These are phyloP conservation scores for Garra rufa DNA, from an alignment of 2,113 vertebrate genomes.

Conservation along the genomic window DNA sequence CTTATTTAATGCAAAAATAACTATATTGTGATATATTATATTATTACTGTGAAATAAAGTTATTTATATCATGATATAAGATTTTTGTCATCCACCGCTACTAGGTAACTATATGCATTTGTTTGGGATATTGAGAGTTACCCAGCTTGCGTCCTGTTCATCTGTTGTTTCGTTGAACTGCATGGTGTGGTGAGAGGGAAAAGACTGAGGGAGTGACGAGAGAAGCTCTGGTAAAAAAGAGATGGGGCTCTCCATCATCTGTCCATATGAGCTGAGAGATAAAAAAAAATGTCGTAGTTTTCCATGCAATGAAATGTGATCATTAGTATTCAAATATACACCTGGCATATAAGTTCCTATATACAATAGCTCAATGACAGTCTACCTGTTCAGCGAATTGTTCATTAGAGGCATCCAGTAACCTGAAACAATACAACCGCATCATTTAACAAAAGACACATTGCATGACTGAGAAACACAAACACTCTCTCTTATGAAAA, in stretches of 20 bases:
- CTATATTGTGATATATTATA: too few relatives aligned
- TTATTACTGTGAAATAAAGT: too few relatives aligned
- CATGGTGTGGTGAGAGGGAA: background rate
- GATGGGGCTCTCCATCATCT: background rate
- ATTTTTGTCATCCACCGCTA: too few relatives aligned
- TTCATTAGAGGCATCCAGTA: slow-evolving; percentile 44
- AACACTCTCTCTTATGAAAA: background rate
- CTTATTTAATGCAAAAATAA: too few relatives aligned
- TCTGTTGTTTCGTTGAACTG: background rate
- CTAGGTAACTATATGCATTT: background rate
- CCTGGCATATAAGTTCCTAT: background rate
- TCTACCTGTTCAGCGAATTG: slow-evolving; percentile 38
- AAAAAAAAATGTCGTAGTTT: background rate
- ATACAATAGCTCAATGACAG: slow-evolving; percentile 38
- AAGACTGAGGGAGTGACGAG: background rate
- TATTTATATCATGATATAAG: too few relatives aligned
- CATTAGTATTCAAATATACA: slow-evolving; percentile 28
- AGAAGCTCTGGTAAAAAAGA: slow-evolving; percentile 42
- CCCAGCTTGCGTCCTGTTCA: background rate
- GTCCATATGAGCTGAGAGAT: slow-evolving; percentile 52
- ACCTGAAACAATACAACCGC: slow-evolving; percentile 61
- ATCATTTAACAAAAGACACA: background rate
- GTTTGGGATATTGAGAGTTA: slow-evolving; percentile 24
- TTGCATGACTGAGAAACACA: background rate
- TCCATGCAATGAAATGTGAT: background rate